phyloP scores from a whole-genome alignment of 2,888 invertebrate species.

The Tachina fera region DNA sequence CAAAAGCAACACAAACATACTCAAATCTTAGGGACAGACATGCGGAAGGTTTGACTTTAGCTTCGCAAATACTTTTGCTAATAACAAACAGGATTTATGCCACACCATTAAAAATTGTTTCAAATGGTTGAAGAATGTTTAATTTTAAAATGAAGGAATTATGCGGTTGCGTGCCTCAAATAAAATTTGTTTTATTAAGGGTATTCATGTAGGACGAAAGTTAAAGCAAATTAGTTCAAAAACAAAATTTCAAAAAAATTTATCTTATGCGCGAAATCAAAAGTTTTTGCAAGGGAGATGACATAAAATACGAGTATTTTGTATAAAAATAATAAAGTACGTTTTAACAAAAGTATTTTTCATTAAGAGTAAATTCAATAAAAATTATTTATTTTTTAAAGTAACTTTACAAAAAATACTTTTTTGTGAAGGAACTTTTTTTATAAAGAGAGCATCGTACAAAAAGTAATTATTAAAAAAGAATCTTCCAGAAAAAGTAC shows the following conservation, averaged over 20 bases:
- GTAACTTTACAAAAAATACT: neutral
- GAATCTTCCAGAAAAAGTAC: too few relatives aligned
- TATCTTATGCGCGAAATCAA: neutral
- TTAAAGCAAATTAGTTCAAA: neutral
- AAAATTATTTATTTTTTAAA: neutral
- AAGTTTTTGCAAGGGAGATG: too few relatives aligned
- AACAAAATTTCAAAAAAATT: neutral
- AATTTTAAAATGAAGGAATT: slow-evolving; percentile 8
- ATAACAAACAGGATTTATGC: slow-evolving; percentile 56
- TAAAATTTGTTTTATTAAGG: neutral
- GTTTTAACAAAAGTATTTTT: neutral
- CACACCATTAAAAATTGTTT: slow-evolving; percentile 34
- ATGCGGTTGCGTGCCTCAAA: neutral
- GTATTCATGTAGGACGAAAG: neutral
- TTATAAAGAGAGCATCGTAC: neutral
- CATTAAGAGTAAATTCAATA: neutral
- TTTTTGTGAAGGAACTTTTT: neutral
- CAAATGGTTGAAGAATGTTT: neutral
- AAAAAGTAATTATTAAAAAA: too few relatives aligned
- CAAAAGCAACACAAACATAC: slow-evolving; percentile 16
- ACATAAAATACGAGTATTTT: neutral
- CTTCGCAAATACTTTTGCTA: slow-evolving; percentile 31
- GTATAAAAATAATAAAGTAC: too few relatives aligned
- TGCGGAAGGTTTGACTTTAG: slow-evolving; percentile 8
- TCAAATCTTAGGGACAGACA: slow-evolving; percentile 15